Evolutionary conservation across 2,113 vertebrate species (phyloP).

Genomic region (Monopterus albus): DNA sequence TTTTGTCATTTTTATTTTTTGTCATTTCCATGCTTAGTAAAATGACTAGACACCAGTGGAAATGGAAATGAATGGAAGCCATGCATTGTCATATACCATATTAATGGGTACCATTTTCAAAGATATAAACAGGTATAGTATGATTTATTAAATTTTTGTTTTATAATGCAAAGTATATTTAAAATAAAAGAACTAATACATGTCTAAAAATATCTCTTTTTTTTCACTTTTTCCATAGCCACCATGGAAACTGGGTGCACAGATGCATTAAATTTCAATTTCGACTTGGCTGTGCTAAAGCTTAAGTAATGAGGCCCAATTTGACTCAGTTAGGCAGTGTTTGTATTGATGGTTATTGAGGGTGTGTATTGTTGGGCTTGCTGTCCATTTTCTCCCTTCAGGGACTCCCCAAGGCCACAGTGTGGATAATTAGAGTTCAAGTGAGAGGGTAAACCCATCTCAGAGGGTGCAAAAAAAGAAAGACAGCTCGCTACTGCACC

Average conservation of each 20-base stretch:
- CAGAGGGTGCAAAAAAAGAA: conserved; percentile 60
- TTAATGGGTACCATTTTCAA: too few relatives aligned
- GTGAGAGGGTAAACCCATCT: conserved; percentile 78
- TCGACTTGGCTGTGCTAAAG: conserved; percentile 51
- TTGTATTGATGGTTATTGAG: conserved; percentile 76
- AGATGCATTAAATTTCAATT: conserved; percentile 27
- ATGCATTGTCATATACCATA: too few relatives aligned
- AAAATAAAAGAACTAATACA: not conserved
- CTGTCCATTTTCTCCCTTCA: conserved; percentile 30
- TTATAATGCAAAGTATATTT: not conserved
- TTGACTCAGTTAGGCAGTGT: conserved; percentile 73
- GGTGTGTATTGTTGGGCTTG: conserved; percentile 43
- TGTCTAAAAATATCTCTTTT: not conserved
- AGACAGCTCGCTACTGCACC: conserved; percentile 62
- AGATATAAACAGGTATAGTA: too few relatives aligned
- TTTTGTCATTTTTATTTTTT: too few relatives aligned
- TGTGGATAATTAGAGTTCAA: conserved; percentile 79
- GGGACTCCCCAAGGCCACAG: conserved; percentile 70
- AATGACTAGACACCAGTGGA: not conserved
- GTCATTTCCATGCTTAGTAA: not conserved
- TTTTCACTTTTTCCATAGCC: not conserved
- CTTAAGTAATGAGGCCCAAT: conserved; percentile 72
- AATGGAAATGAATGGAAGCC: not conserved
- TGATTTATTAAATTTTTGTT: too few relatives aligned
- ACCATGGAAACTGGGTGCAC: conserved; percentile 3